phyloP scores from a whole-genome alignment of 2,113 vertebrate species.

The Vulpes vulpes region DNA sequence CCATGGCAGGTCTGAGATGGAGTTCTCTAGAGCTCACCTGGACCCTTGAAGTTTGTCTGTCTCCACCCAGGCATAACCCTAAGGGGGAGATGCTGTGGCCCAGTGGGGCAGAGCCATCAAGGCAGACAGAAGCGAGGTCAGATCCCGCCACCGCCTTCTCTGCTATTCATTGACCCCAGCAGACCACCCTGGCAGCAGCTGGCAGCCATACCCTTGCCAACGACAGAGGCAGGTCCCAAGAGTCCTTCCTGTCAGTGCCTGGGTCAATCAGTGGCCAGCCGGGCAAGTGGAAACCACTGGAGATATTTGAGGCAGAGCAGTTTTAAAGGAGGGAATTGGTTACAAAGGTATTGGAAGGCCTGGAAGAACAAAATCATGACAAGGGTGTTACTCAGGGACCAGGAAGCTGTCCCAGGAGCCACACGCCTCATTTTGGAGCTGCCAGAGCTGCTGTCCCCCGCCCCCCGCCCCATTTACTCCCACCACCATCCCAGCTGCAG shows the following conservation, averaged over 20 bases:
- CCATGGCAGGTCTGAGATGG: neutral
- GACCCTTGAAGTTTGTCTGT: neutral
- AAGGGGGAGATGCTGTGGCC: neutral
- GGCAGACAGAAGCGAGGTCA: neutral
- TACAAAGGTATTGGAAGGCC: neutral
- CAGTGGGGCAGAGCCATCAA: neutral
- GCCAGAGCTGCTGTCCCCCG: neutral
- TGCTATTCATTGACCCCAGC: neutral
- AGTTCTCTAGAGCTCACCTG: neutral
- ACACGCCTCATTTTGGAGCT: neutral
- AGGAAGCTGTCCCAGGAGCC: neutral
- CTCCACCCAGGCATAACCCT: neutral
- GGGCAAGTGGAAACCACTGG: neutral
- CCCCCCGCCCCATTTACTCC: neutral
- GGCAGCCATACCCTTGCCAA: neutral
- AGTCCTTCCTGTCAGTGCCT: neutral
- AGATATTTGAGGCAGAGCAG: neutral
- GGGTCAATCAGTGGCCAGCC: neutral
- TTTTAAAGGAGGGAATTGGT: neutral
- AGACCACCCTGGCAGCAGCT: neutral
- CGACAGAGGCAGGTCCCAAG: neutral
- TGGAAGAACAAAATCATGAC: neutral
- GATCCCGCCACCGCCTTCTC: neutral
- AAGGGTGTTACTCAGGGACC: neutral
- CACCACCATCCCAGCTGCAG: neutral